Evolutionary conservation across 1,140 invertebrate genomes (phyloP), one percentile per base, ranked within the genome.

Genomic region (Bradynema listronoti): DNA sequence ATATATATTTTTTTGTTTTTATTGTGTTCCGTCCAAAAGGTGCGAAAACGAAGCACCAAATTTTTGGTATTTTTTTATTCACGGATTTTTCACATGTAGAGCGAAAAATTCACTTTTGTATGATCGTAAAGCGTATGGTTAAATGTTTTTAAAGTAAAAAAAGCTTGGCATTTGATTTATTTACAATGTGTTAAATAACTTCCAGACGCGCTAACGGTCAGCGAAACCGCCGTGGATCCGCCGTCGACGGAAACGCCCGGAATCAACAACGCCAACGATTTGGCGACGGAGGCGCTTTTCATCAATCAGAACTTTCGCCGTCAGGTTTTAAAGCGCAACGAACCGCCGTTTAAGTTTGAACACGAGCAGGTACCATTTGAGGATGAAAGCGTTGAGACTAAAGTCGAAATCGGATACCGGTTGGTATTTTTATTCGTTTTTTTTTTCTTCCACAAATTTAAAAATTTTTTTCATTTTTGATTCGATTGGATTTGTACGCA

Each of bases 231-330:
- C 1, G 87, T 91, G 29, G 94, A 99, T 69, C 92, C 92, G 4
- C 94, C 94, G 0, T 87, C 90, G 47, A 90, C 93, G 73, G 94
- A 98, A 76, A 88, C 88, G 30, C 11, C 19, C n/a, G 22, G 64
- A 32, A 25, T 58, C 25, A 14, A 29, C 42, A 16, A 47, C 24
- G 16, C 19, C 16, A 46, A 88, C 50, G 96, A 95, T 80, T 81
- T 99, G 50, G 91, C 92, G 0, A 83, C 97, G 2, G 94, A 99
- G 80, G 94, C 94, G 0, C 96, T 93, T 0, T 97, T 94, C 75
- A 96, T 99, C 69, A 98, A 98, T 81, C 92, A 97, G 78, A 98
- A 97, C 79, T 98, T 98, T 80, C 93, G 91, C 46, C 93, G 98
- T 72, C 94, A 98, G 84, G 90, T 91, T 43, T 75, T 87, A 22